These are phyloP conservation scores for Leptocoma aspasia DNA, from an alignment of 2,113 vertebrate species.

Conservation along the genomic window DNA sequence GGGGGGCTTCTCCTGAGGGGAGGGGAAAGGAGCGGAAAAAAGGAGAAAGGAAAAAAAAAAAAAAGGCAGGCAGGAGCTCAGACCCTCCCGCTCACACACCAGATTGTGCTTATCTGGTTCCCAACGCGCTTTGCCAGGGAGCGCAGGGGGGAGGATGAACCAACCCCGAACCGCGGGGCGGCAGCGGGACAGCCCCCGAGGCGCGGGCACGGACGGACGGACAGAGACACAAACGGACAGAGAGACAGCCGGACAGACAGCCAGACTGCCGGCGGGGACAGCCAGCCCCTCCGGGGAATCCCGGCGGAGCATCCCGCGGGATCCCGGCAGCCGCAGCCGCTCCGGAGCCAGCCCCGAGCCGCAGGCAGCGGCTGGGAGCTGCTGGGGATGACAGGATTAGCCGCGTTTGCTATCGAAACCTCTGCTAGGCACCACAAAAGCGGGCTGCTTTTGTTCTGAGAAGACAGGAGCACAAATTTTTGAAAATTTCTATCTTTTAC, in stretches of 20 bases:
- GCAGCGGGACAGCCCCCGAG: background rate
- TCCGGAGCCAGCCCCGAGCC: background rate
- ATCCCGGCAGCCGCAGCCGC: background rate
- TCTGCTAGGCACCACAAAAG: background rate
- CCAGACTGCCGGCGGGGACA: background rate
- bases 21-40: background rate
- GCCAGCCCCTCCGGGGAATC: background rate
- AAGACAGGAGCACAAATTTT: no score
- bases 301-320: background rate
- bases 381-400: background rate
- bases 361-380: background rate
- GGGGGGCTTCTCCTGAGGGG: slow-evolving; percentile 49
- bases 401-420: background rate
- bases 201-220: background rate
- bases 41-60: background rate
- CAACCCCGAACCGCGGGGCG: background rate
- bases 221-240: rapidly evolving
- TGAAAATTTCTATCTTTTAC: background rate
- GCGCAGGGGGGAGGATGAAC: background rate
- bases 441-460: background rate
- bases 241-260: rapidly evolving
- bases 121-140: background rate
- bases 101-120: slow-evolving; percentile 1
- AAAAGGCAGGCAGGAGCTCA: slow-evolving; percentile 56
- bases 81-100: background rate